Evolutionary conservation across 2,888 invertebrate genomes (phyloP).

Genomic region (Ochropleura plecta): DNA sequence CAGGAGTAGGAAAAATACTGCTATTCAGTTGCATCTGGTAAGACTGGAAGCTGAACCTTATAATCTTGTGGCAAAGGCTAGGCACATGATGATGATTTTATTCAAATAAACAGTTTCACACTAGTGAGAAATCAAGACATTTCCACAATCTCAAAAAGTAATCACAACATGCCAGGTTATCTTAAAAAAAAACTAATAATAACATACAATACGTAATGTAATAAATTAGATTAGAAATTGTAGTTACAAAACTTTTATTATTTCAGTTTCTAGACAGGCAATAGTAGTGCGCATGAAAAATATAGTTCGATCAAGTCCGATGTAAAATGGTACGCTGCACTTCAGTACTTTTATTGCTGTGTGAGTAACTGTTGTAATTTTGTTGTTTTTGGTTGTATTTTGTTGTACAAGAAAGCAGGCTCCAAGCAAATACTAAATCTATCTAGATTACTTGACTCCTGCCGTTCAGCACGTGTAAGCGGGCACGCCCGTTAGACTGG

Average conservation of each 20-base stretch:
- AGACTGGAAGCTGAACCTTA: no score
- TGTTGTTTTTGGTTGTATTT: background rate
- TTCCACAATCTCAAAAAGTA: constrained; percentile 7
- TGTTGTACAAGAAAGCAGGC: background rate
- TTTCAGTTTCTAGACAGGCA: constrained; percentile 14
- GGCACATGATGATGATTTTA: no score
- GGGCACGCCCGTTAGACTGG: no score
- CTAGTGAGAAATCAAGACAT: no score
- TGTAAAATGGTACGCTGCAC: constrained; percentile 25
- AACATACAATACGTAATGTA: background rate
- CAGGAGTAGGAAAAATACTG: no score
- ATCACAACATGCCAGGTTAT: constrained; percentile 4
- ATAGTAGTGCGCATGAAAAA: background rate
- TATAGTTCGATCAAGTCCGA: background rate
- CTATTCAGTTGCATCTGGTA: no score
- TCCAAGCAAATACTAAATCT: background rate
- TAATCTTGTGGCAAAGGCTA: no score
- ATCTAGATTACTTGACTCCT: background rate
- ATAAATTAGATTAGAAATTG: constrained; percentile 4
- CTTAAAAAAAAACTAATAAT: constrained; percentile 22
- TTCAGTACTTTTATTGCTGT: constrained; percentile 33
- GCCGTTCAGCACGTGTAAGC: no score
- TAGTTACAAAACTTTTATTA: constrained; percentile 23
- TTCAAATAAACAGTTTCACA: background rate
- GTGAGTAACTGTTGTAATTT: constrained; percentile 44